Percentiles rank a stretch among this genome's conserved stretches.
Conservation (phyloP, 2,888 invertebrate species). For the Athripsodes cinereus region DNA sequence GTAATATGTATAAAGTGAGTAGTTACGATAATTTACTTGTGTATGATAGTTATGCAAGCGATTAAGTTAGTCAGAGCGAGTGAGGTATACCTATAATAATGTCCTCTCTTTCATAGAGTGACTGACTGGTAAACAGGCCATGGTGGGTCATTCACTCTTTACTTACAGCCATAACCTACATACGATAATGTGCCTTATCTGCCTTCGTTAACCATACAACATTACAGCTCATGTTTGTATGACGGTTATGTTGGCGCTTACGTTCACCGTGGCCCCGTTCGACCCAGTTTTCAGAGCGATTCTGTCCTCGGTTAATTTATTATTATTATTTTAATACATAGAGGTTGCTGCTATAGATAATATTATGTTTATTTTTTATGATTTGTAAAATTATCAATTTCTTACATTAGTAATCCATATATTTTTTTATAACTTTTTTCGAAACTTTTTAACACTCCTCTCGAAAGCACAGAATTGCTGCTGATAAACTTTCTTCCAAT, state of each 20-base stretch:
- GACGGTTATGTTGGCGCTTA: conserved; percentile 26
- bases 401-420: too few relatives aligned
- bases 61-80: conserved; percentile 20
- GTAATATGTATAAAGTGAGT: too few relatives aligned
- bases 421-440: too few relatives aligned
- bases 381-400: conserved; percentile 18
- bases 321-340: conserved; percentile 24
- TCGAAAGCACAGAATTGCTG: too few relatives aligned
- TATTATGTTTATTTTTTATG: conserved; percentile 9
- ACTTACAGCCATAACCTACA: conserved; percentile 32
- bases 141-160: conserved; percentile 51
- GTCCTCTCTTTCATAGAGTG: conserved; percentile 47
- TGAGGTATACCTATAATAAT: conserved; percentile 31
- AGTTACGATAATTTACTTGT: too few relatives aligned
- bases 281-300: conserved; percentile 26
- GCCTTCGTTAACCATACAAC: conserved; percentile 1
- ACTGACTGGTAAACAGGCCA: conserved; percentile 64
- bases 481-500: too few relatives aligned
- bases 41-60: conserved; percentile 19
- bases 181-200: conserved; percentile 20
- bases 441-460: too few relatives aligned
- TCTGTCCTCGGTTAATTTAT: conserved; percentile 27
- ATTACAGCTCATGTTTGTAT: conserved; percentile 7
- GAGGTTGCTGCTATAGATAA: conserved; percentile 23
- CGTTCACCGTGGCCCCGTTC: conserved; percentile 27